Evolutionary conservation across 2,113 vertebrate species (phyloP), one percentile per base, ranked within the genome.

Genomic region (Leucoraja erinaceus): DNA sequence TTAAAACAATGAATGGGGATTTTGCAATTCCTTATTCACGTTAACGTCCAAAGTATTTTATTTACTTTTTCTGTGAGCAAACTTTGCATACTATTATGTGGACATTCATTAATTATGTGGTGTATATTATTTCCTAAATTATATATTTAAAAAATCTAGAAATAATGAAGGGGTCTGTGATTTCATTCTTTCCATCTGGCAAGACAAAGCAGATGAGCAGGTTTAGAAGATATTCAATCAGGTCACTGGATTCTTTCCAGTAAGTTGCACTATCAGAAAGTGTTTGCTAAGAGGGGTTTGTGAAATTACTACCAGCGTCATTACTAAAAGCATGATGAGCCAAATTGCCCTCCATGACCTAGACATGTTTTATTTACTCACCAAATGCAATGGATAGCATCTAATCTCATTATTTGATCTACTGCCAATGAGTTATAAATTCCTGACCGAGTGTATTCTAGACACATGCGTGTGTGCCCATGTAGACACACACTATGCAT

Each of bases 211-310:
- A 25, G 66, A 91, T 74, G 72, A 72, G 59, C 68, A 91, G 90
- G 31, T 93, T 47, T 90, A 84, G 38, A 25, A 93, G 83, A 93
- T 33, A 79, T 93, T 93, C 93, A 93, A 20, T 93, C 93, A 93
- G 81, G 93, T 90, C 66, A 93, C 59, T 54, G 93, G 61, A 70
- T 93, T 93, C 84, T 78, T 77, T 75, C 90, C 90, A 91, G 10
- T 91, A 72, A 70, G 47, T 66, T 88, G 20, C 38, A 38, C 33
- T 91, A 91, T 72, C 66, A 72, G 86, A 20, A 90, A 70, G n/a
- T 11, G 66, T 91, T 72, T 91, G 66, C 90, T 54, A 91, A 91
- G 90, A 72, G 18, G 66, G 22, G 66, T 91, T 91, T 91, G 90
- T 72, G 90, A 91, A 91, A 91, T 74, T 91, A 47, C 22, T 74